Percentiles rank a stretch among this genome's conserved stretches.
These are phyloP conservation scores for Bombus affinis DNA, from an alignment of 1,140 invertebrate species.

Conservation along the genomic window DNA sequence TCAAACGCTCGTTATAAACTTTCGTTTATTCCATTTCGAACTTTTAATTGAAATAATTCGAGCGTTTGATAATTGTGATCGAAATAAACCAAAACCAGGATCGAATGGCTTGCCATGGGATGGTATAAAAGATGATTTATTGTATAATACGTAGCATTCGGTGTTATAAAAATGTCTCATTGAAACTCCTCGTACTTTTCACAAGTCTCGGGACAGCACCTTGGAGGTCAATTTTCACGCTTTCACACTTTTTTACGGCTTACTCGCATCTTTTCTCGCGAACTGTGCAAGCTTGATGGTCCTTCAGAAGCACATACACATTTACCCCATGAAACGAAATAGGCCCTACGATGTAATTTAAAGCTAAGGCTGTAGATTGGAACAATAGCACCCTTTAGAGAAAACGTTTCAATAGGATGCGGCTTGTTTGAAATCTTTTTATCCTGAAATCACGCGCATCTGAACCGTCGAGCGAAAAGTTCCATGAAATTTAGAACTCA, in stretches of 20 bases:
- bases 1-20: too few relatives aligned
- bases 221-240: constrained; percentile 38
- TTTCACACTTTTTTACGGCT: constrained; percentile 9
- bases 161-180: not conserved
- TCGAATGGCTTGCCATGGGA: too few relatives aligned
- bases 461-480: not conserved
- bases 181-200: not conserved
- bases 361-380: not conserved
- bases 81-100: too few relatives aligned
- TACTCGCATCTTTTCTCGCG: not conserved
- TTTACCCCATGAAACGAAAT: not conserved
- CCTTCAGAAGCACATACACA: constrained; percentile 19
- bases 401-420: constrained; percentile 16
- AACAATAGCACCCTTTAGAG: not conserved
- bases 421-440: not conserved
- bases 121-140: not conserved
- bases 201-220: not conserved
- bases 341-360: not conserved
- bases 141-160: rapidly evolving
- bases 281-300: not conserved
- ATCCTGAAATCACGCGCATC: not conserved
- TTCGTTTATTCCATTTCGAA: too few relatives aligned
- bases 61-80: too few relatives aligned
- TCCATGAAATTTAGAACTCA: not conserved
- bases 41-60: too few relatives aligned